Evolutionary conservation across 1,140 invertebrate genomes (phyloP), one percentile per base, ranked within the genome.

Genomic region (Brachystomella parvula): DNA sequence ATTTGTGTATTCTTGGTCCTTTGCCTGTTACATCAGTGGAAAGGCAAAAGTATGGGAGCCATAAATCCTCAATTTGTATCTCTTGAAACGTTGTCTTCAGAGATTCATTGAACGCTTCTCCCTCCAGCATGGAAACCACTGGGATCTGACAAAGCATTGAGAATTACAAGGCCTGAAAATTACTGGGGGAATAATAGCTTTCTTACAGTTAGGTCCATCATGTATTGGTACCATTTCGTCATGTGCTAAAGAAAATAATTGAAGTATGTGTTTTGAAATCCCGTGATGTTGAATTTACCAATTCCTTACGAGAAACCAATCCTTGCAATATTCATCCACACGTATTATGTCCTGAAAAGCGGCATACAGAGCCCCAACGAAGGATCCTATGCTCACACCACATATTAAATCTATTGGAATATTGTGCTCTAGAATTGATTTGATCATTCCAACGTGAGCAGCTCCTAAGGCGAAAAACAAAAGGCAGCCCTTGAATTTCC

Each of bases 1-100:
- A 63, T 24, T 61, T 35, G 39, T 70, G 68, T 26, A 58, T 56
- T 2, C 65, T 53, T 29, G 62, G 47, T 1, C 35, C 17, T n/a
- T 65, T 60, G 0, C 19, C 61, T 3, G 64, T 70, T 24, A 70
- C 28, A 44, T 70, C 63, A 2, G 65, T 70, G 0, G 68, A 28
- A 9, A 66, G 26, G 39, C 49, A 60, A 31, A 70, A 70, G 47
- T 49, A 70, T 6, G 66, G 66, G 17, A 49, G 29, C 61, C 66
- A 64, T 35, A 70, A 24, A 61, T 70, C 68, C 57, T 70, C 68
- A 32, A 70, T 70, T 62, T 70, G 68, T 19, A 64, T 47, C 1
- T 58, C 65, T 49, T 47, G 58, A 29, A 70, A 64, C 1, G 59
- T 28, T 47, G 58, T 44, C 19, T 56, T 39, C 2, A 70, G 12